Evolutionary conservation across 2,888 invertebrate species (phyloP), one percentile per base, ranked within the genome.

Genomic region (Agrotis segetum): DNA sequence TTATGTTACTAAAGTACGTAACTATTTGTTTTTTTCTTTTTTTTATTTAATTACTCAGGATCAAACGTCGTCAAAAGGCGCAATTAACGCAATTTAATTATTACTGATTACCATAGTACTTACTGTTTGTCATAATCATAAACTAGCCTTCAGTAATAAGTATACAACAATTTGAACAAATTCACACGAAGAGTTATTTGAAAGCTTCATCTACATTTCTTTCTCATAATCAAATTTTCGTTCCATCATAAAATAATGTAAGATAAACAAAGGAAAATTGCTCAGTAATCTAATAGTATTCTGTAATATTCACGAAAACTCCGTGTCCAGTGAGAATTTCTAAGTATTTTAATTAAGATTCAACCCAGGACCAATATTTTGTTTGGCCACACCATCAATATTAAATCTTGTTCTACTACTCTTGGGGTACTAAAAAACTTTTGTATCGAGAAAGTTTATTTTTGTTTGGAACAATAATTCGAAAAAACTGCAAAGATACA

Each of bases 281-380:
- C 53, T n/a, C 47, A 55, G 53, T 46, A 61, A 61, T 71, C 63
- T 62, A 67, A 83, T 59, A 49, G 55, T 50, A 65, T 62, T 60
- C 11, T 56, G 16, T 55, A 63, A 19, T 44, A 74, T 58, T 69
- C 65, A 71, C 67, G 59, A 53, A 62, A 76, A 65, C 64, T 66
- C 64, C 47, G 63, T 56, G 50, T 68, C 75, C 68, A 59, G 55
- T 69, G 67, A 71, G 77, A 81, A 83, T 75, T 75, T 69, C 66
- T 71, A 83, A 82, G 68, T 71, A 84, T 84, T 81, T 84, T 75
- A 81, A 82, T 82, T 77, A 82, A 81, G 50, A n/a, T 55, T 49
- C 67, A 46, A 60, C 68, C 50, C 63, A 50, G 71, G 68, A 73
- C 56, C 59, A 84, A 84, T 71, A 81, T 77, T 81, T 83, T 69